phyloP scores from a whole-genome alignment of 1,140 invertebrate species.

The Acromyrmex charruanus region DNA sequence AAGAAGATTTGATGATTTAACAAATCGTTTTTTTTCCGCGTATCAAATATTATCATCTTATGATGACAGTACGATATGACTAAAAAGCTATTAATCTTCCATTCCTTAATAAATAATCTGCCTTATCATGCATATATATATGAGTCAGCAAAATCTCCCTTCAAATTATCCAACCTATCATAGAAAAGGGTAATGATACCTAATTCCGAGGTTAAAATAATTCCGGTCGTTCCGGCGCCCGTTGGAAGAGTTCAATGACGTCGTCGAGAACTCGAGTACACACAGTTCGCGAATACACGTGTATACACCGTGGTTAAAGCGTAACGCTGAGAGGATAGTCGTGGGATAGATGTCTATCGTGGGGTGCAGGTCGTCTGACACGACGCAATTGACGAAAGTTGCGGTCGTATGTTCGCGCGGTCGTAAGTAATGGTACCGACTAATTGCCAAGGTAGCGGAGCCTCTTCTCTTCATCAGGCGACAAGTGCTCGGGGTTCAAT shows the following conservation, averaged over 20 bases:
- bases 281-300: conserved; percentile 3
- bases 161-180: conserved; percentile 14
- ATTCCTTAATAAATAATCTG: background rate
- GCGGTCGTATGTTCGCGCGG: conserved; percentile 5
- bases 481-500: conserved; percentile 37
- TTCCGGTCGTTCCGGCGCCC: conserved; percentile 64
- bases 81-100: background rate
- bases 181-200: conserved; percentile 19
- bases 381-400: conserved; percentile 25
- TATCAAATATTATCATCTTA: background rate
- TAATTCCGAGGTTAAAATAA: conserved; percentile 56
- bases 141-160: background rate
- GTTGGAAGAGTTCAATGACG: conserved; percentile 80
- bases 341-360: background rate
- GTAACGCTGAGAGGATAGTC: conserved; percentile 36
- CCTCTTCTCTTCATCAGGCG: conserved; percentile 42
- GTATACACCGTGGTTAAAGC: conserved; percentile 58
- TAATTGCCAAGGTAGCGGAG: conserved; percentile 55
- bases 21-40: no score
- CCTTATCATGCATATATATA: background rate
- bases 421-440: conserved; percentile 53
- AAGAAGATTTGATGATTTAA: no score
- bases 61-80: background rate
- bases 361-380: background rate
- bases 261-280: conserved; percentile 69